Conservation (phyloP, 1,140 invertebrate genomes). For the Drosophila trapezifrons region DNA sequence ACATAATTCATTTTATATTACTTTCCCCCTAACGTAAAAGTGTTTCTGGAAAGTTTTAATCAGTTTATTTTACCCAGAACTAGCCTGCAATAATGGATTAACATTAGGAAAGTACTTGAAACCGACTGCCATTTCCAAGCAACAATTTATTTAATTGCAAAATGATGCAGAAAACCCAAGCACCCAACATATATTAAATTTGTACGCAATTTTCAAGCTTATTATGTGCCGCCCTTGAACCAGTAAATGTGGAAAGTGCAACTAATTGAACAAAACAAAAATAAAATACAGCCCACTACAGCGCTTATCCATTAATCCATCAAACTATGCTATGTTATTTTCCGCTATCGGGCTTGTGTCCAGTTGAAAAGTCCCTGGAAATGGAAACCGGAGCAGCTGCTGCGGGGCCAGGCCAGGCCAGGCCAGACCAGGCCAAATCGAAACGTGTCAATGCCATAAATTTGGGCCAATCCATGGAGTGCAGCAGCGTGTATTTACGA, state of each 20-base stretch:
- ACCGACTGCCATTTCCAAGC: neutral
- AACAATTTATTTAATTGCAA: neutral
- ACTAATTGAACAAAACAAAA: neutral
- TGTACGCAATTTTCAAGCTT: no score
- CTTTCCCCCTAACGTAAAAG: no score
- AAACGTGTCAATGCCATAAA: slow-evolving; percentile 52
- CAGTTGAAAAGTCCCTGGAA: slow-evolving; percentile 2
- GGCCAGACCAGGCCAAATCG: slow-evolving; percentile 12
- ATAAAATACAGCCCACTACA: neutral
- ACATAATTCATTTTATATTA: no score
- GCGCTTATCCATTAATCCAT: slow-evolving; percentile 5
- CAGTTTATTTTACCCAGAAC: no score
- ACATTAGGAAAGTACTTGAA: neutral
- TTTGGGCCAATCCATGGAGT: slow-evolving; percentile 48
- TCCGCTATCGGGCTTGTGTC: neutral
- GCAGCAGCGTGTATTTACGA: slow-evolving; percentile 44
- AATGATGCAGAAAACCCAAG: no score
- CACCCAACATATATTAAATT: no score
- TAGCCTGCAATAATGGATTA: no score
- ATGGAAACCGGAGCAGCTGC: slow-evolving; percentile 19
- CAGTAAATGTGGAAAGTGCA: neutral
- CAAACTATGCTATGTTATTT: neutral
- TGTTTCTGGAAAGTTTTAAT: no score
- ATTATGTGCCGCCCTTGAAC: no score
- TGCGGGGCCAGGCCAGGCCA: neutral